Base-by-base conservation (phyloP, 2,113 vertebrate species). In the Syngnathus floridae region DNA sequence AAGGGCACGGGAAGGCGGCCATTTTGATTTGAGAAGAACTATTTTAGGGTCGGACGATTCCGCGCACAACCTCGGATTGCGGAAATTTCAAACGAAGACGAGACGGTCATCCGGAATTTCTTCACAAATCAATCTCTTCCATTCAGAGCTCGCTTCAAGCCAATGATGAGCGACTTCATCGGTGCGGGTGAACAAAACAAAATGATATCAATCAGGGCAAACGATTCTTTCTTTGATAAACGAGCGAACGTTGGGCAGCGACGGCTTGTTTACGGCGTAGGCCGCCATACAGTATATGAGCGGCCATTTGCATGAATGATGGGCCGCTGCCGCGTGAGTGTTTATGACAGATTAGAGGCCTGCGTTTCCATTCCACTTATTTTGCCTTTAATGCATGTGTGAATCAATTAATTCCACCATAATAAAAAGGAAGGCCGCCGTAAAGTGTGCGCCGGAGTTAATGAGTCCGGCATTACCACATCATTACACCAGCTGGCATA, bases 381-480 rank as follows among this genome's bases (percentile, higher is more conserved):
- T 61, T 61, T 43, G 59, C 59, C 37, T 61, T 61, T 61, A 61
- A 61, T 61, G 59, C 59, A 61, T 43, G 59, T 61, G 59, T 61
- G 59, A 61, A 61, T 61, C 37, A 61, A 61, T 61, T 22, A 61
- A 61, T 26, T 41, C 3, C 91, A 93, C 93, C 93, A 92, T 96
- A 94, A 94, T 56, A 56, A 56, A 55, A 56, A 31, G 21, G n/a
- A 95, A 84, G 92, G 92, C 92, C 93, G 92, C 93, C 89, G 21
- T 61, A 61, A 61, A 60, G 36, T 60, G 37, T 60, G 58, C 10
- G 93, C 92, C 89, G 92, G 90, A 94, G 93, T 95, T 96, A 97
- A 98, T 97, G 95, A 96, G 93, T 94, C 92, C 93, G 89, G 93
- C 94, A 94, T 97, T 94, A 95, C 93, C 93, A 93, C 94, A 93